Evolutionary conservation across 2,888 invertebrate species (phyloP), one percentile per base, ranked within the genome.

Genomic region (Leistus spinibarbis): DNA sequence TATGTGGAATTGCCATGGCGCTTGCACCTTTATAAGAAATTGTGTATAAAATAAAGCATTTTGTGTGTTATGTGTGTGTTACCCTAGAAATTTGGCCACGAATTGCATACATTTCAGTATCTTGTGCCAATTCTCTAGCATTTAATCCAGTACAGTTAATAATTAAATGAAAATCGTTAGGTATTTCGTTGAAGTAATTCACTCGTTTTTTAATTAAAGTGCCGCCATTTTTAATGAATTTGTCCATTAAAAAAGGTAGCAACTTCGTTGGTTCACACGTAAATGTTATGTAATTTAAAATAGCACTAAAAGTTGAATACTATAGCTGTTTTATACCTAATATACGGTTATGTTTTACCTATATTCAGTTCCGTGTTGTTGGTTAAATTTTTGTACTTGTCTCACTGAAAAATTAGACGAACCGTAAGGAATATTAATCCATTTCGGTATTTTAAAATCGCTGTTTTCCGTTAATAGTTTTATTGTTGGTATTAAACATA

Each of bases 61-160:
- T 2, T 3, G 53, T 63, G 16, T 22, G 62, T 56, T 66, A 56
- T 16, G 24, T n/a, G 3, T 13, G 13, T 64, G 17, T 16, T 69
- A 75, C 75, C 82, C 89, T 88, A 0, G 87, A 82, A 53, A 95
- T 89, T 86, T 95, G 95, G 4, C 95, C 95, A 78, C 96, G 88
- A 64, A 94, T 89, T 1, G 95, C 89, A 71, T 85, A 85, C 65
- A 94, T 86, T 53, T 82, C 82, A 0, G 83, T 79, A 86, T 96
- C 95, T 0, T 88, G 86, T 0, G 91, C 88, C 0, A 95, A 83
- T 7, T 86, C 78, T 78, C 87, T 86, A 0, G 95, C 90, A 0
- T 90, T 91, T 0, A 95, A 81, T 1, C 94, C 96, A 0, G 91
- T 88, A 79, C 95, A 96, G 83, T 96, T 95, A 60, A 96, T 88